Evolutionary conservation across 2,113 vertebrate species (phyloP), one percentile per base, ranked within the genome.

Genomic region (Octodon degus): DNA sequence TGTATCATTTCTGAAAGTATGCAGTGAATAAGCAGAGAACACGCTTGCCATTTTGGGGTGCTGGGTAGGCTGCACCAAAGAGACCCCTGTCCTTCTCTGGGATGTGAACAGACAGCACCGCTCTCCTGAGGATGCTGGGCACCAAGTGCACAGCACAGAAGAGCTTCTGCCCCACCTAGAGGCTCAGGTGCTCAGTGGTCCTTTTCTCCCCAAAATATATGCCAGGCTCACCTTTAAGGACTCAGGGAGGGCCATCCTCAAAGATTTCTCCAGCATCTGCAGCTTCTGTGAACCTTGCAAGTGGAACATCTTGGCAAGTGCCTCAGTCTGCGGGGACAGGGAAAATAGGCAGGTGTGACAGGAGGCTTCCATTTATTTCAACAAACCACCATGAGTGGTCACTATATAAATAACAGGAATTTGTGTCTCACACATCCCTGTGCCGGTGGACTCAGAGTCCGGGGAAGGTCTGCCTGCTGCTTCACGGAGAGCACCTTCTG

Each of bases 181-280:
- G 24, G 47, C 9, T 77, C 32, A 4, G 13, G 10, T n/a, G 47
- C 3, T 7, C 62, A 27, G 0, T 7, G 22, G 27, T 11, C 67
- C 30, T 70, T 50, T 32, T 17, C 27, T 17, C 40, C 67, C 14
- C 12, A 4, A 47, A 5, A 37, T 16, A 47, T 5, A 4, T 7
- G 24, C 13, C 63, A 7, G 1, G 58, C 81, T 96, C 19, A 96
- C 91, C 96, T 97, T 97, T 90, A 97, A 50, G 79, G 96, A 95
- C 24, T 93, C 96, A 1, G 97, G 96, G 16, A 97, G 91, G 13
- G 43, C 62, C 43, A 43, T 96, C 47, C 32, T 79, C 90, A 97
- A 82, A 40, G 91, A 81, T 50, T 79, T 93, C 70, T 97, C 79
- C 62, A 97, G 68, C 67, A 72, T 65, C 60, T 91, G 72, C 16